Percentiles rank a stretch among this genome's conserved stretches.
Conservation (phyloP, 1,140 invertebrate species). For the Aphis craccivora region DNA sequence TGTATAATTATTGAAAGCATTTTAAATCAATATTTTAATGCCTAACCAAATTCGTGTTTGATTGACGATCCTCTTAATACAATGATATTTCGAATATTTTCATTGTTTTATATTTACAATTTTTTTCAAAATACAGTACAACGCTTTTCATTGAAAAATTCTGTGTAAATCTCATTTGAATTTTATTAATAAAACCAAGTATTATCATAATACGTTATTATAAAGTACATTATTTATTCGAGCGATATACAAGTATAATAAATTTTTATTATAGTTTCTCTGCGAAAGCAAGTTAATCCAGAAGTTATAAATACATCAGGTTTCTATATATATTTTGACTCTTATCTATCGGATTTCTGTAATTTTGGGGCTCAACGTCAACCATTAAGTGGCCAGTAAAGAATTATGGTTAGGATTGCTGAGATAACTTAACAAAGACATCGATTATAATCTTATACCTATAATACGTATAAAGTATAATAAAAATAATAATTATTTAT, state of each 20-base stretch:
- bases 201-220: conserved; percentile 9
- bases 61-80: background rate
- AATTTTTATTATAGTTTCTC: background rate
- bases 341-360: conserved; percentile 7
- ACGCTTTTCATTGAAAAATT: background rate
- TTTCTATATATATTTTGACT: conserved; percentile 25
- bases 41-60: background rate
- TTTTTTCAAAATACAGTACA: background rate
- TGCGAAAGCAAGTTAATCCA: conserved; percentile 28
- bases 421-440: background rate
- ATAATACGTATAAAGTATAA: background rate
- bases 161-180: background rate
- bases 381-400: background rate
- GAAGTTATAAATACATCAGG: conserved; percentile 32
- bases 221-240: conserved; percentile 34
- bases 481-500: background rate
- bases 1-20: background rate
- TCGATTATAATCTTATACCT: background rate
- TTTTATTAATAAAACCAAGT: conserved; percentile 26
- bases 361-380: conserved; percentile 31
- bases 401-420: background rate
- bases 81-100: background rate
- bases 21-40: background rate
- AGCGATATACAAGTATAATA: background rate
- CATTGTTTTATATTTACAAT: background rate